Evolutionary conservation across 2,888 invertebrate species (phyloP).

Genomic region (Melipona bicolor): DNA sequence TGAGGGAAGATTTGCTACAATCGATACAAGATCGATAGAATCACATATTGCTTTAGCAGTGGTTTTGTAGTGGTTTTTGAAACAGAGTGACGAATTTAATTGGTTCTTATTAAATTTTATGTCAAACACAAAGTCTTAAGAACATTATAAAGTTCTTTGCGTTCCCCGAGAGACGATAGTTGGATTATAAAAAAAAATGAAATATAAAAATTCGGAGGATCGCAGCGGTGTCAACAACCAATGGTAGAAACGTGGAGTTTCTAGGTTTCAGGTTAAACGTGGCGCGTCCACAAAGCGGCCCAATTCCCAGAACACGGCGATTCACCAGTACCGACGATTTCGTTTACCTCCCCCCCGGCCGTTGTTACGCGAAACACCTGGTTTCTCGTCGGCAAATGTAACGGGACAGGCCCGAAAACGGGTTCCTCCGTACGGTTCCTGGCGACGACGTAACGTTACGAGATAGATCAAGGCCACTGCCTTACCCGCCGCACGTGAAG

Average conservation of each 20-base stretch:
- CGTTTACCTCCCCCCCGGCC: slow-evolving; percentile 20
- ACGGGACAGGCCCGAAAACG: slow-evolving; percentile 77
- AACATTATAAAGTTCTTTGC: too few relatives aligned
- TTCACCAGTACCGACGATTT: not conserved
- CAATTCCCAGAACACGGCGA: slow-evolving; percentile 1
- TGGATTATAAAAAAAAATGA: too few relatives aligned
- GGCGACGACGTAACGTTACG: slow-evolving; percentile 52
- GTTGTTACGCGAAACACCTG: slow-evolving; percentile 56
- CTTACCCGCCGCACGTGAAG: slow-evolving; percentile 40
- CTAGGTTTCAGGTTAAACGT: not conserved
- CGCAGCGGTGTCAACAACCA: too few relatives aligned
- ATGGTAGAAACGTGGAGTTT: not conserved
- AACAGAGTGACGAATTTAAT: too few relatives aligned
- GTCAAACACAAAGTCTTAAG: too few relatives aligned
- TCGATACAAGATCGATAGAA: too few relatives aligned
- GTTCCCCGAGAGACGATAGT: not conserved
- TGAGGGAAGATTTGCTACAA: too few relatives aligned
- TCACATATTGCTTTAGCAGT: too few relatives aligned
- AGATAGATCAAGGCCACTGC: slow-evolving; percentile 75
- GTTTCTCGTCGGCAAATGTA: slow-evolving; percentile 70
- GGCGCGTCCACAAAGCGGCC: not conserved
- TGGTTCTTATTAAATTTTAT: too few relatives aligned
- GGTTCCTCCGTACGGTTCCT: slow-evolving; percentile 65
- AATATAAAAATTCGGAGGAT: too few relatives aligned
- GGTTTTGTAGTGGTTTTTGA: too few relatives aligned